phyloP scores from a whole-genome alignment of 2,113 vertebrate genomes.

The Leucopsar rothschildi region DNA sequence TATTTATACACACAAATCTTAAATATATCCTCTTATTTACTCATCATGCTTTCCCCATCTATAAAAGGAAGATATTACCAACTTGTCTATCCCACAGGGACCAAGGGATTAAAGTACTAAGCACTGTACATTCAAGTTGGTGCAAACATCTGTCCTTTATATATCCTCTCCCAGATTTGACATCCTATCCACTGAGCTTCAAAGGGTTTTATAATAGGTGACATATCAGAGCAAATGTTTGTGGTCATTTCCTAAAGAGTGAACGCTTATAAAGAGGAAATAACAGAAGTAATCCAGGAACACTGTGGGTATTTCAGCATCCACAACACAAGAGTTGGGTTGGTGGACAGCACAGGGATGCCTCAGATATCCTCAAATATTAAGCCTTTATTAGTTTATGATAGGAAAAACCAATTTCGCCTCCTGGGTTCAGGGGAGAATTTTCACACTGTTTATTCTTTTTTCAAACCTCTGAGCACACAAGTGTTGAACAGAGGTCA shows the following conservation, averaged over 20 bases:
- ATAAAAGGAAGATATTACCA: neutral
- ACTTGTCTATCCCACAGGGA: neutral
- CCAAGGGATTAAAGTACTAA: neutral
- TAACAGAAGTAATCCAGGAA: neutral
- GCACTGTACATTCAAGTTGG: neutral
- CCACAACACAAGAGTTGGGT: rapidly evolving
- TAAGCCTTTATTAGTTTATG: neutral
- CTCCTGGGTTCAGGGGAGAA: neutral
- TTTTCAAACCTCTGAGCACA: neutral
- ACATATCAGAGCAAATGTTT: neutral
- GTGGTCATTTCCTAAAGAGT: neutral
- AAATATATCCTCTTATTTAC: neutral
- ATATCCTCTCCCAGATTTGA: neutral
- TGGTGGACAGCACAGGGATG: rapidly evolving
- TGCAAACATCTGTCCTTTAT: neutral
- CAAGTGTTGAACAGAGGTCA: neutral
- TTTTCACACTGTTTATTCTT: neutral
- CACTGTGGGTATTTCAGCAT: neutral
- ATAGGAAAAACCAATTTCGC: neutral
- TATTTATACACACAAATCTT: neutral
- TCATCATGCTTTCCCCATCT: neutral
- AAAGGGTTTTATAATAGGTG: neutral
- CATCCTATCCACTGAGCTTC: neutral
- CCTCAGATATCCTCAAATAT: neutral
- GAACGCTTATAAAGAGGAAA: neutral